Percentiles rank a stretch among this genome's conserved stretches.
These are phyloP conservation scores for Gavialis gangeticus DNA, from an alignment of 2,113 vertebrate species.

Conservation along the genomic window DNA sequence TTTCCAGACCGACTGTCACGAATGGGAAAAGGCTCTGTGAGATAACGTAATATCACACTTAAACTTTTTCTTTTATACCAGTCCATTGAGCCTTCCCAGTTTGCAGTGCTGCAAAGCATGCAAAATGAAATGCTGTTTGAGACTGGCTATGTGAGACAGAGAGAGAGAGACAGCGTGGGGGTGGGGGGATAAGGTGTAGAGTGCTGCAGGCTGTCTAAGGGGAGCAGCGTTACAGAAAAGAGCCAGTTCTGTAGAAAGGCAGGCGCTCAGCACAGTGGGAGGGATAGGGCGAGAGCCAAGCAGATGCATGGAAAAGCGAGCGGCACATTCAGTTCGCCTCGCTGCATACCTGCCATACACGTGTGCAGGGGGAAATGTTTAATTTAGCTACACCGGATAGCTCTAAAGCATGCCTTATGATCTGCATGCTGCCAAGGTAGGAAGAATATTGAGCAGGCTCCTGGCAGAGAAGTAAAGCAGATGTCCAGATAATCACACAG, in stretches of 20 bases:
- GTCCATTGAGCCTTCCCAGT: neutral
- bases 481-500: constrained; percentile 26
- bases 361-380: neutral
- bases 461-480: constrained; percentile 7
- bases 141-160: neutral
- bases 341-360: neutral
- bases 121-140: neutral
- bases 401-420: neutral
- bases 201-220: neutral
- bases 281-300: rapidly evolving
- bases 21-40: neutral
- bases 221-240: neutral
- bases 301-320: neutral
- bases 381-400: neutral
- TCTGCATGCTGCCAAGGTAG: neutral
- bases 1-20: neutral
- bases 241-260: neutral
- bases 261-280: neutral
- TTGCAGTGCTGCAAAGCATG: neutral
- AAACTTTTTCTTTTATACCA: neutral
- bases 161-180: neutral
- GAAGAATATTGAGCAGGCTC: neutral
- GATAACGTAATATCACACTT: neutral
- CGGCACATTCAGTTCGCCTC: neutral
- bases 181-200: neutral